Evolutionary conservation across 1,140 invertebrate genomes (phyloP), one percentile per base, ranked within the genome.

Genomic region (Oryctes rhinoceros): DNA sequence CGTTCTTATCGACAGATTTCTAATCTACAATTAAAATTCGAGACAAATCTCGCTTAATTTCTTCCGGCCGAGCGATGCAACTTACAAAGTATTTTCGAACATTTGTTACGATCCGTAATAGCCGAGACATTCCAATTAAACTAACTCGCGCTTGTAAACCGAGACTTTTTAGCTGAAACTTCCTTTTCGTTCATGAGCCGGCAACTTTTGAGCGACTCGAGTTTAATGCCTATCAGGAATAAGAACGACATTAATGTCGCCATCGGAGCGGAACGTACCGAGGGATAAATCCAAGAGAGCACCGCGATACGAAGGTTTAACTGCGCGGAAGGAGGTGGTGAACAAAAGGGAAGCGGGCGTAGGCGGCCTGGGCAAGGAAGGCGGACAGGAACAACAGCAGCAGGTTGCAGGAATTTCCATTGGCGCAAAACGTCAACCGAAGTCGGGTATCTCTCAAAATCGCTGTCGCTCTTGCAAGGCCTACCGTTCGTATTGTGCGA

Each of bases 401-500:
- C 65, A 67, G 65, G 65, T 67, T 67, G 65, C 65, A 67, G 65
- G 65, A 67, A 35, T 67, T 67, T 9, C 65, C 65, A 35, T 24
- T 67, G 20, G 65, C 65, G 65, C 18, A 67, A 67, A 67, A 67
- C 65, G 20, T 67, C 65, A 67, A 67, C 20, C 18, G 20, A 35
- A 67, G 65, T 35, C 4, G 65, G 35, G 35, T 67, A 67, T 67
- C 65, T 67, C 49, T 15, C 65, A 67, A 67, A 67, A 67, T 67
- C 65, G 65, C 30, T 67, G 65, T 67, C 65, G 65, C 65, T 35
- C 65, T 67, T 67, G 5, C 11, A 44, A 44, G 49, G 20, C 30
- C 65, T 67, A 67, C 65, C 24, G 15, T 24, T 10, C n/a, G 13
- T 53, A 13, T 53, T 53, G 13, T 53, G n/a, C 11, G 13, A 18